Conservation (phyloP, 2,797 vertebrate genomes). For the Hirundo rustica region DNA sequence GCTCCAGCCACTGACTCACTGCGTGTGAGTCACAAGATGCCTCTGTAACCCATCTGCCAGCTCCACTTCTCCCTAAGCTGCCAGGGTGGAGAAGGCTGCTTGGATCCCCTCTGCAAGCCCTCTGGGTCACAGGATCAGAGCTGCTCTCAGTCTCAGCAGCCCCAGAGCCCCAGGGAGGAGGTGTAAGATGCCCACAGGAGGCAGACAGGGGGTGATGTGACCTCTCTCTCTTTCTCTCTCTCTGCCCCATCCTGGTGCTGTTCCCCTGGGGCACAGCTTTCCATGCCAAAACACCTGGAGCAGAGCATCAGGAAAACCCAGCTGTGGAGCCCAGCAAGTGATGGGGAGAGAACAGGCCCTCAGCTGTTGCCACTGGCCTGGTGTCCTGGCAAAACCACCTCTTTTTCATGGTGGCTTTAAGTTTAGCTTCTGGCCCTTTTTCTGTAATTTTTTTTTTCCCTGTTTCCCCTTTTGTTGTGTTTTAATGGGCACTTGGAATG, state of each 20-base stretch:
- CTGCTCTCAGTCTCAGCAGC: rapidly evolving
- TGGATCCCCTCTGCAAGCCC: not conserved
- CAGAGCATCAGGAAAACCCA: not conserved
- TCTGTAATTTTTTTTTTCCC: not conserved
- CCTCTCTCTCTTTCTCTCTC: not conserved
- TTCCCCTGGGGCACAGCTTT: not conserved
- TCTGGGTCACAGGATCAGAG: not conserved
- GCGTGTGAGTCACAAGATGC: slow-evolving; percentile 36
- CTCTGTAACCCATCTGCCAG: not conserved
- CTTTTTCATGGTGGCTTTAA: not conserved
- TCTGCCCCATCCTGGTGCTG: not conserved
- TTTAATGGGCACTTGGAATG: not conserved
- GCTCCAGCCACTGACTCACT: slow-evolving; percentile 50
- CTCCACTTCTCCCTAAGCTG: not conserved
- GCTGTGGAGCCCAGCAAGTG: not conserved
- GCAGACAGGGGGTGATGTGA: not conserved
- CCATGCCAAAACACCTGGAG: not conserved
- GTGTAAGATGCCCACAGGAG: not conserved
- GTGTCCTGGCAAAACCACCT: slow-evolving; percentile 12
- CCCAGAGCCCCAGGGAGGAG: rapidly evolving
- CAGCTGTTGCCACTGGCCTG: not conserved
- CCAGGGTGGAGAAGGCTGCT: not conserved
- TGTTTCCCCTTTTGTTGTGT: not conserved
- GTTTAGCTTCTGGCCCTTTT: slow-evolving; percentile 10
- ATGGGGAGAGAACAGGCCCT: not conserved